Evolutionary conservation across 2,113 vertebrate genomes (phyloP), one percentile per base, ranked within the genome.

Genomic region (Myodes glareolus): DNA sequence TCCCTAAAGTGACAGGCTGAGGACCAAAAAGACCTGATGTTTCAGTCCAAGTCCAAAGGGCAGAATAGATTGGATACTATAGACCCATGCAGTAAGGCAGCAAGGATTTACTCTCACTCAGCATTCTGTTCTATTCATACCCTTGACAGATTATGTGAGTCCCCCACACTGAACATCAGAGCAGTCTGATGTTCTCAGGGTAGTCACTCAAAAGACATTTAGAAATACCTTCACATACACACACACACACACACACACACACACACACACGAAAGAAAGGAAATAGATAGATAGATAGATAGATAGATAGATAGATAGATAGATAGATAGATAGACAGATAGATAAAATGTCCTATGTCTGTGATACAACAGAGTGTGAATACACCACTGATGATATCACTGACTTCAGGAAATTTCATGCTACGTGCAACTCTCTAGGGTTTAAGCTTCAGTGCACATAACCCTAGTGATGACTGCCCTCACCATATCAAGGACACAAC

Each of bases 91-190:
- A 75, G 2, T 50, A 14, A 82, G 33, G 5, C 12, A 50, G 17
- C 16, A 70, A 3, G 21, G 33, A 1, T 11, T 29, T 50, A 70
- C 10, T 33, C 9, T 58, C 55, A 58, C 55, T 58, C 55, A 16
- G 7, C 2, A 7, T 87, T 39, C 67, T 73, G 25, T 16, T 72
- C 27, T 45, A 29, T 39, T 73, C n/a, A 68, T 12, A 7, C 19
- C 45, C 73, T 70, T 16, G 50, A 5, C 3, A 58, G 50, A 61
- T 25, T 92, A 2, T 42, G 58, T 45, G 61, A 45, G 36, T 14
- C 1, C 7, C 1, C 39, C 3, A 67, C 4, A 14, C 1, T 63
- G 1, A 8, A 25, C 19, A 63, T 5, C n/a, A 81, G 13, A 6
- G 21, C 29, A 87, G 12, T 25, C 6, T 55, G 33, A 16, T 91